Conservation (phyloP, 2,888 invertebrate species). For the Lasioglossum marginatum region DNA sequence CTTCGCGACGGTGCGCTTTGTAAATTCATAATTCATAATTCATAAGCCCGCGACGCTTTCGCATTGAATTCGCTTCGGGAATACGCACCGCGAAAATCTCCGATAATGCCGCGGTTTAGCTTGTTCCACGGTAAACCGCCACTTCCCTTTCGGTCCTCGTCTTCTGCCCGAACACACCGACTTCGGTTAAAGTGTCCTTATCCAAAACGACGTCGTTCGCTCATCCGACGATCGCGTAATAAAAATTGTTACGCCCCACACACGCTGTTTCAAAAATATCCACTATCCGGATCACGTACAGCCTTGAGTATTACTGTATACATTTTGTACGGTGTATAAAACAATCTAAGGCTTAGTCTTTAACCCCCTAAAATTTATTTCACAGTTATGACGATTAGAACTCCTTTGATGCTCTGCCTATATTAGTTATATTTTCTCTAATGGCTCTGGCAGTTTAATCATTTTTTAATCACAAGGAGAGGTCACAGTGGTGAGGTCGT, state of each 20-base stretch:
- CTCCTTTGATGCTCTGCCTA: no score
- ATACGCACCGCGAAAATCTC: slow-evolving; percentile 40
- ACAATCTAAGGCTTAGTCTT: not conserved
- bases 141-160: not conserved
- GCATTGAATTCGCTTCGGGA: slow-evolving; percentile 43
- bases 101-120: slow-evolving; percentile 49
- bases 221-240: not conserved
- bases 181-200: not conserved
- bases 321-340: not conserved
- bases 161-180: not conserved
- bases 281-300: not conserved
- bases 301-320: not conserved
- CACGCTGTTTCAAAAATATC: not conserved
- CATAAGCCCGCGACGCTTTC: slow-evolving; percentile 53
- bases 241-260: not conserved
- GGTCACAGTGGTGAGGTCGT: no score
- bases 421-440: no score
- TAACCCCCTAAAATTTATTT: not conserved
- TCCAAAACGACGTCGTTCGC: not conserved
- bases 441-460: no score
- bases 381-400: no score
- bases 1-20: slow-evolving; percentile 36
- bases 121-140: slow-evolving; percentile 33
- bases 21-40: slow-evolving; percentile 69
- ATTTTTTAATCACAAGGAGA: no score